Conservation (phyloP, 2,797 vertebrate species). For the Leuciscus waleckii region DNA sequence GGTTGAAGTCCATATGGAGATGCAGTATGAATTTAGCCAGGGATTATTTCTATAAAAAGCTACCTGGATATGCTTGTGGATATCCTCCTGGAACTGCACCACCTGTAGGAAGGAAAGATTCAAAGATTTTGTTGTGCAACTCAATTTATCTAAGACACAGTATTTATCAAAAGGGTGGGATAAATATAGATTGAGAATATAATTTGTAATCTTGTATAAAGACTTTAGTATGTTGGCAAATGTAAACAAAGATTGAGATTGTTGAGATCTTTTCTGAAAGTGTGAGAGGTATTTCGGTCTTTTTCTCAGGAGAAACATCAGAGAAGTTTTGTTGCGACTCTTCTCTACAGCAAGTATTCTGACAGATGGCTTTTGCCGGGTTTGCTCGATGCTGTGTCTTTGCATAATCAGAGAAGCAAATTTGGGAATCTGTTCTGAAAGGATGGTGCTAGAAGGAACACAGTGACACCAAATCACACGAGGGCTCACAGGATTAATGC, state of each 20-base stretch:
- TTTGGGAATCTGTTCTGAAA: constrained; percentile 23
- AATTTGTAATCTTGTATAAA: not conserved
- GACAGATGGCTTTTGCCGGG: not conserved
- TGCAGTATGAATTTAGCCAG: not conserved
- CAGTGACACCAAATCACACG: not conserved
- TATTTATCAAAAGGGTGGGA: not conserved
- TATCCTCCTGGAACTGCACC: constrained; percentile 68
- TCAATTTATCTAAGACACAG: not conserved
- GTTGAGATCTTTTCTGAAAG: not conserved
- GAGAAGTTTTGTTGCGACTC: not conserved
- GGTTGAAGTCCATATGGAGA: not conserved
- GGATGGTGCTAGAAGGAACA: not conserved
- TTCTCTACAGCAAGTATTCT: not conserved
- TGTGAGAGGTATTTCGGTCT: not conserved
- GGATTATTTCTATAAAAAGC: not conserved
- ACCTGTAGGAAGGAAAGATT: constrained; percentile 53
- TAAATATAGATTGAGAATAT: not conserved
- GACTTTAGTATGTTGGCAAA: not conserved
- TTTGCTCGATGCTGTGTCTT: not conserved
- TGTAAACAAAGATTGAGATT: not conserved
- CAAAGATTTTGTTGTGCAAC: not conserved
- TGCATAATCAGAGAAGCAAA: constrained; percentile 23
- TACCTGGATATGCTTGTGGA: constrained; percentile 78
- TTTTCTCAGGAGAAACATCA: not conserved
- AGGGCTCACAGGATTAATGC: not conserved